Base-by-base conservation (phyloP, 2,888 invertebrate species). In the Creontiades dilutus region DNA sequence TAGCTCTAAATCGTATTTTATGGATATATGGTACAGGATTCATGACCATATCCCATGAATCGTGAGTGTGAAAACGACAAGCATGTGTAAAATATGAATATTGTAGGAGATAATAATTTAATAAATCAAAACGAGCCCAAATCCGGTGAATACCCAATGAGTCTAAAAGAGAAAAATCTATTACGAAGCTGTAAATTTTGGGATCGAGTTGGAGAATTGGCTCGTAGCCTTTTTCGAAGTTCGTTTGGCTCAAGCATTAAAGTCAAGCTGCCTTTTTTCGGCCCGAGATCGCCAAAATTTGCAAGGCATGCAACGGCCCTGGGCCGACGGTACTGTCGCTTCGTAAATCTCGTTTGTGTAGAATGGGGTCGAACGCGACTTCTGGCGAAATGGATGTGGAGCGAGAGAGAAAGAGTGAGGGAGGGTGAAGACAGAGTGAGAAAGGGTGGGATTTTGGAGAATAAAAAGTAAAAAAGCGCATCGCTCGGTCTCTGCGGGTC, bases 231-330 rank as follows among this genome's bases (percentile, higher is more conserved):
- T 23, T 16, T 68, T 23, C 68, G 23, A 68, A 68, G 11, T 68
- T 68, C 68, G 19, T 68, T 68, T 12, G 23, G 68, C 23, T 68
- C 68, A 27, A 68, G 23, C 23, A 68, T 68, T 68, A 68, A 68
- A 68, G 68, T 68, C 68, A 23, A 68, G 23, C 19, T 68, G 68
- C 3, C 23, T 68, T 68, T 68, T 68, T 68, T 23, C 23, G 9
- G 23, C 5, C 27, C 68, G 68, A 19, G 68, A 23, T 27, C 68
- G 68, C 23, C 19, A 68, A 68, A 68, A 68, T 68, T 68, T 68
- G 68, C 68, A 68, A 68, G 68, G 68, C 68, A 68, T 68, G 68
- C 68, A 68, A 68, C 68, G 68, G 61, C 12, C 37, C 3, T 37
- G 68, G 68, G 11, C 12, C 68, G 23, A 68, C 27, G 68, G 68